These are phyloP conservation scores for Heliothis virescens DNA, from an alignment of 1,140 invertebrate genomes.

Conservation along the genomic window DNA sequence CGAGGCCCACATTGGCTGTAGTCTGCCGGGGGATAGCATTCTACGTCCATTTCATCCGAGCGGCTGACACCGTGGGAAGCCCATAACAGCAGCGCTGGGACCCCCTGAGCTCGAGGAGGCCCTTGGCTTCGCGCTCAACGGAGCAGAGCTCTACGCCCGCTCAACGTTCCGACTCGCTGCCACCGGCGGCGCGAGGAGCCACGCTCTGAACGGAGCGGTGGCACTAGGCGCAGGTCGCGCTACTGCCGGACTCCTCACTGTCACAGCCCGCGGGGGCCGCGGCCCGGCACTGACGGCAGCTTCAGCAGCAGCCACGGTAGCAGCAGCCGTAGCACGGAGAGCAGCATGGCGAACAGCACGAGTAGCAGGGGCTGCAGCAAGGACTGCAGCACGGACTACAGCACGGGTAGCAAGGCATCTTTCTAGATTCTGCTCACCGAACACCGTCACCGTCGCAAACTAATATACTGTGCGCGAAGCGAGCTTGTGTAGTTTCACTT, in stretches of 20 bases:
- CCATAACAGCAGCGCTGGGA: background rate
- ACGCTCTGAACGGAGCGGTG: constrained; percentile 41
- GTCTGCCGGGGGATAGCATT: background rate
- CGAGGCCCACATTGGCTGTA: background rate
- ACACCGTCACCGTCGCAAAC: constrained; percentile 46
- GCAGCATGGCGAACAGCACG: constrained; percentile 62
- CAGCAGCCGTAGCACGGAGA: constrained; percentile 66
- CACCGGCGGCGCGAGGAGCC: constrained; percentile 36
- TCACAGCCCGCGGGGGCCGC: background rate
- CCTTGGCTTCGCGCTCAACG: background rate
- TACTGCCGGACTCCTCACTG: background rate
- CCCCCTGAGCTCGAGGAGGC: constrained; percentile 44
- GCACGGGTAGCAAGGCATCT: constrained; percentile 71
- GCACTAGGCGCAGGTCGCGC: background rate
- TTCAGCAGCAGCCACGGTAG: constrained; percentile 6
- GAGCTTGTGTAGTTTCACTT: constrained; percentile 36
- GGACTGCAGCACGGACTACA: constrained; percentile 58
- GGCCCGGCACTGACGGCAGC: background rate
- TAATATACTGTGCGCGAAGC: constrained; percentile 29
- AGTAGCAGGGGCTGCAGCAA: constrained; percentile 61
- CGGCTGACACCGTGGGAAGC: constrained; percentile 9
- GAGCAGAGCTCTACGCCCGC: constrained; percentile 42
- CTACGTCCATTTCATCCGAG: background rate
- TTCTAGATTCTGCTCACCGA: constrained; percentile 11
- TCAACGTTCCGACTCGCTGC: constrained; percentile 41